Percentiles rank a stretch among this genome's conserved stretches.
Evolutionary conservation across 2,797 vertebrate genomes (phyloP).

Genomic region (Arctocebus calabarensis): DNA sequence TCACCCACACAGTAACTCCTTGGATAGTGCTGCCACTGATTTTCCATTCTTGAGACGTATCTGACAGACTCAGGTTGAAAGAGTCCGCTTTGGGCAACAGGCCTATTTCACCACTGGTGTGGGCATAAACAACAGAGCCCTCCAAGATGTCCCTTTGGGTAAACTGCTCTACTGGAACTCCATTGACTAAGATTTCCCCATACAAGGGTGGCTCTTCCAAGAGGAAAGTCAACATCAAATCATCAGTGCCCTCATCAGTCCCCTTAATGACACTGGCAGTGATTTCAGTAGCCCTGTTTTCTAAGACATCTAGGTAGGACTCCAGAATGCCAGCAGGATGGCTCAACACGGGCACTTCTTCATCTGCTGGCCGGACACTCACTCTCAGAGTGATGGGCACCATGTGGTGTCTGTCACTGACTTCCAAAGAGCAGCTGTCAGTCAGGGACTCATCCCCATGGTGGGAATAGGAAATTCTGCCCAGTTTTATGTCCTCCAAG

Average conservation of each 20-base stretch:
- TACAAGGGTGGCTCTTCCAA: constrained; percentile 92
- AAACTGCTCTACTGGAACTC: constrained; percentile 91
- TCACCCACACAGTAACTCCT: constrained; percentile 95
- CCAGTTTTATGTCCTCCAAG: constrained; percentile 92
- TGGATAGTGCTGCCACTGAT: constrained; percentile 92
- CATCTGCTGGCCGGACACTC: constrained; percentile 92
- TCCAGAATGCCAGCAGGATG: constrained; percentile 94
- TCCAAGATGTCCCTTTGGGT: constrained; percentile 96
- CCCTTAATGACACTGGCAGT: constrained; percentile 95
- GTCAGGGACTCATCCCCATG: constrained; percentile 91
- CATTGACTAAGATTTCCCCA: constrained; percentile 94
- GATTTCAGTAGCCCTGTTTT: constrained; percentile 95
- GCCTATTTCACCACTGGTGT: constrained; percentile 95
- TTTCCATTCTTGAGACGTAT: constrained; percentile 95
- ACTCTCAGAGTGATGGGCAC: constrained; percentile 95
- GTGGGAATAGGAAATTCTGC: constrained; percentile 92
- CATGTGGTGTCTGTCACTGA: constrained; percentile 95
- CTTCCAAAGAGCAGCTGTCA: constrained; percentile 93
- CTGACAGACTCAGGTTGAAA: constrained; percentile 96
- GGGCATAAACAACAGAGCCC: constrained; percentile 94
- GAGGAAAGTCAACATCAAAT: constrained; percentile 95
- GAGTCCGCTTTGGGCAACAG: constrained; percentile 92
- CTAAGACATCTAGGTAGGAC: constrained; percentile 95
- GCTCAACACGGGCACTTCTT: constrained; percentile 90
- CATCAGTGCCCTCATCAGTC: constrained; percentile 92